A percentile compares a stretch with the other conserved stretches of the same genome.
phyloP scores from a whole-genome alignment of 1,140 invertebrate genomes.

The Nixonia krombeini region DNA sequence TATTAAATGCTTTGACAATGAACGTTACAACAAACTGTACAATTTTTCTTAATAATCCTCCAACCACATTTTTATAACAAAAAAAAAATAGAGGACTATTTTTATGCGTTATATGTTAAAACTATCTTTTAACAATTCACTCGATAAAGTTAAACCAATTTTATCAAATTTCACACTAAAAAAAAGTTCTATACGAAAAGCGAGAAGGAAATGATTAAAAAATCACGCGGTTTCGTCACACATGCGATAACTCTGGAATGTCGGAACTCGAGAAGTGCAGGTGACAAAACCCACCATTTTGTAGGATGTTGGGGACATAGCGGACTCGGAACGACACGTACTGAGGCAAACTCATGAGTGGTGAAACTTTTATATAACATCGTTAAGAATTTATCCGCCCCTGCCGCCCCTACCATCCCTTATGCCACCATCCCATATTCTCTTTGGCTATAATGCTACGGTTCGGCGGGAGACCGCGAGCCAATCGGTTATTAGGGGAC shows the following conservation, averaged over 20 bases:
- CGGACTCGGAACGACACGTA: conserved; percentile 44
- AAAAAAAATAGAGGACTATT: no score
- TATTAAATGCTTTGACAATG: not conserved
- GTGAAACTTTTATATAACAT: conserved; percentile 63
- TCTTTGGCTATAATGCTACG: conserved; percentile 49
- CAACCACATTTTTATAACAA: no score
- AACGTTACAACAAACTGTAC: no score
- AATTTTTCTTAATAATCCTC: no score
- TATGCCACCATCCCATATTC: not conserved
- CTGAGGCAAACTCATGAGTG: conserved; percentile 42
- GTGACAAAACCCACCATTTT: conserved; percentile 37
- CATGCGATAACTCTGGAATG: not conserved
- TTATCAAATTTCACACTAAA: no score
- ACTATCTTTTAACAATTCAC: no score
- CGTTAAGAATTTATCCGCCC: conserved; percentile 40
- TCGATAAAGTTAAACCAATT: no score
- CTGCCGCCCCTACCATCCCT: not conserved
- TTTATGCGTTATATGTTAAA: no score
- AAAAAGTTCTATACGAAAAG: no score
- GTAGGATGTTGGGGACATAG: conserved; percentile 7
- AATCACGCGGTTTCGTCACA: not conserved
- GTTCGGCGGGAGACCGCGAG: conserved; percentile 38
- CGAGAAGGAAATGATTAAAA: not conserved
- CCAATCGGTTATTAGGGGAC: conserved; percentile 34
- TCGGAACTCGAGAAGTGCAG: no score